Evolutionary conservation across 2,113 vertebrate genomes (phyloP).

Genomic region (Gnathonemus longibarbis): DNA sequence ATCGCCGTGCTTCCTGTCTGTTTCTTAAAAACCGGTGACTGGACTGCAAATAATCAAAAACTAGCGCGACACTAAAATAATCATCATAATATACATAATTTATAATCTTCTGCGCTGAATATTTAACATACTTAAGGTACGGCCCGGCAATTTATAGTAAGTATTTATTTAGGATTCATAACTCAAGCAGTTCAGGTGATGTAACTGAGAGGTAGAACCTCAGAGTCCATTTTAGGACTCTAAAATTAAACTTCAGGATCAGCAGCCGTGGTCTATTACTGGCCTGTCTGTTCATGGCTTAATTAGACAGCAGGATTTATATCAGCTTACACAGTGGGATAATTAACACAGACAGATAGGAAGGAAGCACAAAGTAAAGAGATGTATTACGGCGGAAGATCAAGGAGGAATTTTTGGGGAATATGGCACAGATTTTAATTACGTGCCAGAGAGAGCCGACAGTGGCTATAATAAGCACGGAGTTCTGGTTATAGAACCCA

Average conservation of each 20-base stretch:
- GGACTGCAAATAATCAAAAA: not conserved
- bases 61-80: not conserved
- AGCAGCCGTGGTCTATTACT: not conserved
- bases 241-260: not conserved
- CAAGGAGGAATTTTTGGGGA: not conserved
- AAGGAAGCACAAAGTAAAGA: not conserved
- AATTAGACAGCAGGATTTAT: not conserved
- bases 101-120: not conserved
- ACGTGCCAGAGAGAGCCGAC: not conserved
- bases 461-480: not conserved
- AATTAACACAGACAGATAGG: slow-evolving; percentile 8
- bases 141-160: not conserved
- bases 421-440: not conserved
- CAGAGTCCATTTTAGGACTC: not conserved
- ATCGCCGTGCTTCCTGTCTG: not conserved
- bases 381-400: not conserved
- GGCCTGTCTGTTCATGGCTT: not conserved
- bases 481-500: not conserved
- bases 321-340: not conserved
- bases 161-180: not conserved
- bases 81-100: not conserved
- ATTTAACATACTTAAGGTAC: not conserved
- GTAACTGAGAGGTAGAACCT: not conserved
- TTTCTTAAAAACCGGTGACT: not conserved
- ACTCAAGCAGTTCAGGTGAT: not conserved